These are phyloP conservation scores for Garrulus glandarius DNA, from an alignment of 2,797 vertebrate species.

Conservation along the genomic window DNA sequence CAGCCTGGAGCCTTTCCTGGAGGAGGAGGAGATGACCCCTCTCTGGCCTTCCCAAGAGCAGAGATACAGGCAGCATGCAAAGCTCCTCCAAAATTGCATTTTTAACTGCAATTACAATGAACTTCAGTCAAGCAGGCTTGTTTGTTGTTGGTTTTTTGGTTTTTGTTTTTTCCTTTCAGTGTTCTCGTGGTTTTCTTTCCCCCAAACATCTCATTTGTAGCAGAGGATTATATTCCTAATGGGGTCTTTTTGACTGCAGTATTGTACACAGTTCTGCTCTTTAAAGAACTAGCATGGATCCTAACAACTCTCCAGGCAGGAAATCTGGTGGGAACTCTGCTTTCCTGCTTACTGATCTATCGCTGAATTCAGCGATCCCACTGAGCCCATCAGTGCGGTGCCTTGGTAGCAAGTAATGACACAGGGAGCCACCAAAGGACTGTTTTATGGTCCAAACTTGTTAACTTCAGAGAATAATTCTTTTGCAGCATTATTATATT, in stretches of 20 bases:
- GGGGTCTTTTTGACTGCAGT: slow-evolving; percentile 29
- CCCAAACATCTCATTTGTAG: slow-evolving; percentile 51
- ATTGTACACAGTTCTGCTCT: slow-evolving; percentile 56
- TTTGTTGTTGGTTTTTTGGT: background rate
- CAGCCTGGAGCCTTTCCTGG: background rate
- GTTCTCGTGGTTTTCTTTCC: background rate
- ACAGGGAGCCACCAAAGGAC: slow-evolving; percentile 27
- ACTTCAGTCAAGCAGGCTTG: background rate
- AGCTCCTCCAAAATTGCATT: background rate
- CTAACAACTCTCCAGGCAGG: slow-evolving; percentile 50
- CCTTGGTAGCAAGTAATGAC: slow-evolving; percentile 33
- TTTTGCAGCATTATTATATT: background rate
- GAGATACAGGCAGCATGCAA: background rate
- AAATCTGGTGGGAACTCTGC: slow-evolving; percentile 33
- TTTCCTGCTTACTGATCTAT: slow-evolving; percentile 52
- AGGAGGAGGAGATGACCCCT: background rate
- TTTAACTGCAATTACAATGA: background rate
- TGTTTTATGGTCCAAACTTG: background rate
- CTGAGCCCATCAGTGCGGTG: slow-evolving; percentile 42
- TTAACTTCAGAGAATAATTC: background rate
- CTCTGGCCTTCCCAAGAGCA: background rate
- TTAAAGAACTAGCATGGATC: slow-evolving; percentile 41
- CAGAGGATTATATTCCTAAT: slow-evolving; percentile 47
- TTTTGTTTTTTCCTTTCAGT: background rate
- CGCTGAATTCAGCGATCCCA: background rate